Evolutionary conservation across 92 coral and sea anemone genomes (phyloP).

Genomic region (Paragorgia papillata): DNA sequence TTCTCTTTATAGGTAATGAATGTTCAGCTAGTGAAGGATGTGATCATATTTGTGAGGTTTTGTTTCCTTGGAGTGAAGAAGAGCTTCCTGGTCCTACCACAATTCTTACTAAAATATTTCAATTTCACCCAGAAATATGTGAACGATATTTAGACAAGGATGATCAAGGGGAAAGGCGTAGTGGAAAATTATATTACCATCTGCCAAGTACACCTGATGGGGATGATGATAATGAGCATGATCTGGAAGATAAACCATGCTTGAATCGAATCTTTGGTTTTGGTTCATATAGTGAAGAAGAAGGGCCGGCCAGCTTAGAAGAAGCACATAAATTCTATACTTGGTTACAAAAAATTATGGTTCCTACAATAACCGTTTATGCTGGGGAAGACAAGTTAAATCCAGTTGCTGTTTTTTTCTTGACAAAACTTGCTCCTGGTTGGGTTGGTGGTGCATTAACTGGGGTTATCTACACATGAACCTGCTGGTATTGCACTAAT

Average conservation of each 20-base stretch:
- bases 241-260: constrained; percentile 22
- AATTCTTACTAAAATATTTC: constrained; percentile 1
- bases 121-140: constrained; percentile 33
- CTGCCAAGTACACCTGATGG: not conserved
- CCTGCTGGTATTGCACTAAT: not conserved
- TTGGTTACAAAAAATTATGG: constrained; percentile 36
- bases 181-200: constrained; percentile 4
- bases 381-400: constrained; percentile 24
- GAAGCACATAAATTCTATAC: not conserved
- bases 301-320: not conserved
- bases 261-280: constrained; percentile 22
- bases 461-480: constrained; percentile 12
- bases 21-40: constrained; percentile 31
- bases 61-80: constrained; percentile 32
- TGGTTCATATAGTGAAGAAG: not conserved
- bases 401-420: constrained; percentile 24
- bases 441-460: constrained; percentile 39
- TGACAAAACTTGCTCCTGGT: constrained; percentile 36
- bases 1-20: constrained; percentile 3
- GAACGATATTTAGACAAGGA: not conserved
- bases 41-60: constrained; percentile 16
- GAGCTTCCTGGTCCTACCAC: constrained; percentile 8
- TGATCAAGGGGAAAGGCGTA: not conserved
- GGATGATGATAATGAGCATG: not conserved
- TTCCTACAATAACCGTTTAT: constrained; percentile 1